Conservation (phyloP, 1,140 invertebrate species). For the Dendroctonus valens region DNA sequence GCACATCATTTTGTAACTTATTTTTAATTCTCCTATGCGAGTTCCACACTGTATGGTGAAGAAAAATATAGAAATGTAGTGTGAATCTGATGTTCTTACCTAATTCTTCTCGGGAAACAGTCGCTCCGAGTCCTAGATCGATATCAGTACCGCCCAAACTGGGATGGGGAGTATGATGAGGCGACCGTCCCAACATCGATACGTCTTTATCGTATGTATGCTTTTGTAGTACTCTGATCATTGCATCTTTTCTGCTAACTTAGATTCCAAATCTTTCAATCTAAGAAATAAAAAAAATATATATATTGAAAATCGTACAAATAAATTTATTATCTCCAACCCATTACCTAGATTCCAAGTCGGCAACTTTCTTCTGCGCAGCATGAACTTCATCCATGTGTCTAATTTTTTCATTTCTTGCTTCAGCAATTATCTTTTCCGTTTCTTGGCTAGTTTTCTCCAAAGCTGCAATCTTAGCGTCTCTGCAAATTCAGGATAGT, state of each 20-base stretch:
- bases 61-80: no score
- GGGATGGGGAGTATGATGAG: slow-evolving; percentile 56
- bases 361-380: slow-evolving; percentile 78
- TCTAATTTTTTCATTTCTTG: slow-evolving; percentile 79
- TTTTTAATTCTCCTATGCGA: no score
- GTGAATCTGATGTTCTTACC: slow-evolving; percentile 42
- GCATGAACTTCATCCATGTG: slow-evolving; percentile 85
- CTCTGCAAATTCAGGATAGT: slow-evolving; percentile 53
- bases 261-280: slow-evolving; percentile 84
- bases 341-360: slow-evolving; percentile 72
- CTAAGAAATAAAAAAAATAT: slow-evolving; percentile 53
- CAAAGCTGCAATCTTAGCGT: slow-evolving; percentile 81
- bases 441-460: slow-evolving; percentile 83
- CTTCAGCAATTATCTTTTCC: slow-evolving; percentile 84
- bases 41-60: no score
- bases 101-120: slow-evolving; percentile 53
- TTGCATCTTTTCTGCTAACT: slow-evolving; percentile 84
- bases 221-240: slow-evolving; percentile 85
- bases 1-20: no score
- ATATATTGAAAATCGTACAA: background rate
- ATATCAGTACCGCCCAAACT: slow-evolving; percentile 52
- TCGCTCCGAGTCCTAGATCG: slow-evolving; percentile 48
- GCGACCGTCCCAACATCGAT: slow-evolving; percentile 54
- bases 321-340: background rate
- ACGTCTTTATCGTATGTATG: slow-evolving; percentile 70